Evolutionary conservation across 2,113 vertebrate species (phyloP), one percentile per base, ranked within the genome.

Genomic region (Trogon surrucura): DNA sequence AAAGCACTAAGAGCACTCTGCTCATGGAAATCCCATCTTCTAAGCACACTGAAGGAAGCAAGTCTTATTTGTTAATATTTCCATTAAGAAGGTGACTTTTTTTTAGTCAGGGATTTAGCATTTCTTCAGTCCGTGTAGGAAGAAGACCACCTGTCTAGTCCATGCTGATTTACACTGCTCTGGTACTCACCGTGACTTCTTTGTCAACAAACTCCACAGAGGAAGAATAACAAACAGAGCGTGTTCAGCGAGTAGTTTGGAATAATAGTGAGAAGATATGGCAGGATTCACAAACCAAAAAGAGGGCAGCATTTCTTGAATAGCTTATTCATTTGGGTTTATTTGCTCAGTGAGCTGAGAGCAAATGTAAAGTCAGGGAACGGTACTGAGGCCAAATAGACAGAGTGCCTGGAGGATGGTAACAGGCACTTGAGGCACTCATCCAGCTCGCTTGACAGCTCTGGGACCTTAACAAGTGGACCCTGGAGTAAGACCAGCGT

Each of bases 311-410:
- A 11, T 80, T 91, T 90, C 60, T 17, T 78, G 56, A 81, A 74
- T 16, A 86, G 34, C 23, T 83, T 80, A 84, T 71, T 93, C 71
- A 32, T 80, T 92, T 83, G 64, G 38, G 69, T 84, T 89, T 94
- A 41, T 83, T 86, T 84, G 23, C 56, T 93, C 32, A 45, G 74
- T 85, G 66, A 81, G 54, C 30, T 80, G 67, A 80, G 34, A 90
- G 16, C 17, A 90, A 88, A 85, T 17, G 23, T 54, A 75, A 44
- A 75, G 36, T 27, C 48, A 88, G 60, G 32, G 38, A 86, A 83
- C 71, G 53, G 29, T 67, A 60, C 64, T 38, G 61, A 80, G 70
- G 47, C 58, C 88, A 80, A 77, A 88, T 2, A 64, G 30, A 32
- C 21, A 41, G 72, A 47, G 44, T 67, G 26, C 57, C 34, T 36